Evolutionary conservation across 37 sponge, comb jelly and placozoan species (phyloP).

Genomic region (Cladorhizidae sp.): DNA sequence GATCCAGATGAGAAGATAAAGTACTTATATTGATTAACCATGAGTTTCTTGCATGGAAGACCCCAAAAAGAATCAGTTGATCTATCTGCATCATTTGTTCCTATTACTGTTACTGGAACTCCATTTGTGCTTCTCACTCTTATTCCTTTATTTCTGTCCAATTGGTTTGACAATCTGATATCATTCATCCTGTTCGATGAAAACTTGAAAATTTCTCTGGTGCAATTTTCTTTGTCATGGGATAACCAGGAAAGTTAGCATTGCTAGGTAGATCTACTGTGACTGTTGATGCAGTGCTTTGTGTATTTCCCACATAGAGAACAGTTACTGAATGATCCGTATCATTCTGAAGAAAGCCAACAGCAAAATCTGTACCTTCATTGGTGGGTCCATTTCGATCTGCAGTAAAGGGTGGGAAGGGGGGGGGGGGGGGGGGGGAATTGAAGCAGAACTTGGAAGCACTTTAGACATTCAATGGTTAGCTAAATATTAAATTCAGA

Average conservation of each 20-base stretch:
- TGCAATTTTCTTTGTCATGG: background rate
- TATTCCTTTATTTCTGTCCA: conserved; percentile 14
- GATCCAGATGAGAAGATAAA: conserved; percentile 6
- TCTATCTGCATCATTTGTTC: conserved; percentile 29
- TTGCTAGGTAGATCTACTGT: background rate
- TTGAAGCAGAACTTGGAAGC: too few species aligned
- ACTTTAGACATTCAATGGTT: too few species aligned
- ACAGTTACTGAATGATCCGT: background rate
- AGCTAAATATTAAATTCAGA: too few species aligned
- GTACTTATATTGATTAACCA: background rate
- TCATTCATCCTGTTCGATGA: background rate
- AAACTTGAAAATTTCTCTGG: background rate
- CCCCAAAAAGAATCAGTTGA: conserved; percentile 47
- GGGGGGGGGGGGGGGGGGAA: too few species aligned
- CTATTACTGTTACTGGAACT: conserved; percentile 6
- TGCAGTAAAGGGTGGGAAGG: background rate
- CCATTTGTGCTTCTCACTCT: background rate
- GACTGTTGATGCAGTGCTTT: background rate
- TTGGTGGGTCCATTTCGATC: background rate
- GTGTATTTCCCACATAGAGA: background rate
- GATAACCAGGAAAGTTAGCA: background rate
- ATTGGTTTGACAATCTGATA: background rate
- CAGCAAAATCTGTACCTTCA: conserved; percentile 34
- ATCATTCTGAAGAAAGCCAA: conserved; percentile 7
- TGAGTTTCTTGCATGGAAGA: conserved; percentile 20